Conservation (phyloP, 2,888 invertebrate species). For the Boloria euphrosyne region DNA sequence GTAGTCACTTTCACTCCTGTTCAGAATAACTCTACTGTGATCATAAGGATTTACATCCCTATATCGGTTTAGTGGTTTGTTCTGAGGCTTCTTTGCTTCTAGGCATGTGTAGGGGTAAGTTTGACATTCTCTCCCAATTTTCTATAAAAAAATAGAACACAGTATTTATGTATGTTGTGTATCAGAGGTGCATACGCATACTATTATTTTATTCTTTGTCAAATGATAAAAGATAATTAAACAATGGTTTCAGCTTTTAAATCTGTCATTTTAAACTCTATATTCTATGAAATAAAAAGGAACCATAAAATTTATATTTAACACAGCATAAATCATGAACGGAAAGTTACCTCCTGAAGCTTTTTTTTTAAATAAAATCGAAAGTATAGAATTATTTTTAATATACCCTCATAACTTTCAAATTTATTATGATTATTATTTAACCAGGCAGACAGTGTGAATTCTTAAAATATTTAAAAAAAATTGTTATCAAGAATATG, state of each 20-base stretch:
- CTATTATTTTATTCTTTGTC: too few relatives aligned
- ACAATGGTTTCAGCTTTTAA: too few relatives aligned
- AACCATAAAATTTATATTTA: too few relatives aligned
- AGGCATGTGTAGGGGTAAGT: conserved; percentile 83
- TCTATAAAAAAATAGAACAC: conserved; percentile 79
- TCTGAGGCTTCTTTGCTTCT: conserved; percentile 89
- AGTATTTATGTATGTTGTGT: too few relatives aligned
- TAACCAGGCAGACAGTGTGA: not conserved
- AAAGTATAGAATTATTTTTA: not conserved
- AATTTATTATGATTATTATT: not conserved
- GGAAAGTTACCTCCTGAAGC: too few relatives aligned
- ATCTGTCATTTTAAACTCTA: not conserved
- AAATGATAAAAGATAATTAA: too few relatives aligned
- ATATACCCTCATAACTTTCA: conserved; percentile 4
- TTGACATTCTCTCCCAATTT: conserved; percentile 87
- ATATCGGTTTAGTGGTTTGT: conserved; percentile 93
- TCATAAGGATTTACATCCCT: conserved; percentile 98
- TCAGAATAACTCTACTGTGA: conserved; percentile 92
- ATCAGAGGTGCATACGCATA: too few relatives aligned
- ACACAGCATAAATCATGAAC: too few relatives aligned
- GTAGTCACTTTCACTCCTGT: conserved; percentile 90
- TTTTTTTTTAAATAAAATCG: not conserved
- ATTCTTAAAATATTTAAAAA: not conserved
- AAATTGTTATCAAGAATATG: not conserved
- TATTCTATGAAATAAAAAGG: not conserved